Evolutionary conservation across 1,140 invertebrate species (phyloP), one percentile per base, ranked within the genome.

Genomic region (Aphidius gifuensis): DNA sequence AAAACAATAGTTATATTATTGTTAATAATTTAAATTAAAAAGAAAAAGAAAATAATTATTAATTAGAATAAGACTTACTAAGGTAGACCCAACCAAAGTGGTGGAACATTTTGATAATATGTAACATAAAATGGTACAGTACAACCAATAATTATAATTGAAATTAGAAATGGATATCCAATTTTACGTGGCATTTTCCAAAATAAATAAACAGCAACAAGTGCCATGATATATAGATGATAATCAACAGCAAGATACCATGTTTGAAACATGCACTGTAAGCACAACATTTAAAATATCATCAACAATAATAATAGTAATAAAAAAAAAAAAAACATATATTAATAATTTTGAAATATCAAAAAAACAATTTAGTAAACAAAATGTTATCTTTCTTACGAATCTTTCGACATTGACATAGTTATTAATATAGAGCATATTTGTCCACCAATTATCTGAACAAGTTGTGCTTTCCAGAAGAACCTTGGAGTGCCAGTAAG

Each of bases 161-260:
- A 9, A 50, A 65, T 56, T 0, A 74, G 38, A 43, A 74, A 68
- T 9, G 55, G 42, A 50, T 73, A 74, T 39, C 73, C 73, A 1
- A 68, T 7, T 58, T 47, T 68, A 46, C 70, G 65, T 39, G 72
- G 82, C 62, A 68, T 79, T 69, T 66, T 79, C 74, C 72, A 76
- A 53, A 77, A 71, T 6, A 78, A 75, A 53, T 80, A 80, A n/a
- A 85, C 66, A 0, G 84, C 58, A 1, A 84, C 23, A 0, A 83
- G 78, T 4, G 80, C 79, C 3, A 84, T 6, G 39, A 83, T 75
- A 64, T 81, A 82, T 5, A 85, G 71, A 48, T 85, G 85, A 56
- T 84, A 80, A 58, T 85, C 84, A 1, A 83, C 81, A 0, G 83
- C 74, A 9, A 86, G 64, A 59, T 85, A 86, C 84, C 84, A 86